These are phyloP conservation scores for Coleophora flavipennella DNA, from an alignment of 2,888 invertebrate genomes.

Conservation along the genomic window DNA sequence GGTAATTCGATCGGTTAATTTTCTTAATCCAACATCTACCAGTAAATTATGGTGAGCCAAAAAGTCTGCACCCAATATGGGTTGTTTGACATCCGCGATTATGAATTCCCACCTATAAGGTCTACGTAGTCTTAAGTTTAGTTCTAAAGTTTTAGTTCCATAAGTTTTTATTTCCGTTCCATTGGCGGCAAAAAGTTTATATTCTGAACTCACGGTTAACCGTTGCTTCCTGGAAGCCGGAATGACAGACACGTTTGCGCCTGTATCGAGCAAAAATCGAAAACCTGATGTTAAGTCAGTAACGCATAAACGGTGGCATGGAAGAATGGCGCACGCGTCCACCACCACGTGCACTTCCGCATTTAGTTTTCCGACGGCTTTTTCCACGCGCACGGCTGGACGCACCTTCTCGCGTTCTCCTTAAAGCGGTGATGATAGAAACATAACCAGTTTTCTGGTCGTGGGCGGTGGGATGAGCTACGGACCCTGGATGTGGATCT, in stretches of 20 bases:
- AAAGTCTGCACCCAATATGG: too few relatives aligned
- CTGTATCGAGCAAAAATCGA: too few relatives aligned
- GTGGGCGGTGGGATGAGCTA: neutral
- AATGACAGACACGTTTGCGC: neutral
- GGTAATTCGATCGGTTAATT: neutral
- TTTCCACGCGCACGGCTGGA: conserved; percentile 10
- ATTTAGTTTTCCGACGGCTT: conserved; percentile 9
- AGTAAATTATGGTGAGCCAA: conserved; percentile 1
- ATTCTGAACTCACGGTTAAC: conserved; percentile 10
- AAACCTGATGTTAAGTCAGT: conserved; percentile 4
- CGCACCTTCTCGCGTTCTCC: neutral
- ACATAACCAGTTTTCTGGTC: neutral
- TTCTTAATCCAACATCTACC: too few relatives aligned
- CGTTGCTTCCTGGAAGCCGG: conserved; percentile 6
- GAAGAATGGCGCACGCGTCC: conserved; percentile 8
- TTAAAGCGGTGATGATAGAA: neutral
- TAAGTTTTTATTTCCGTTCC: conserved; percentile 8
- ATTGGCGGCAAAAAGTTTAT: conserved; percentile 19
- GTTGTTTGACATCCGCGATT: too few relatives aligned
- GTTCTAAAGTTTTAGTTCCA: conserved; percentile 5
- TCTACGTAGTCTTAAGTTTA: conserved; percentile 11
- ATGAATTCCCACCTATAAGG: conserved; percentile 13
- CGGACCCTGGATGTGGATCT: neutral
- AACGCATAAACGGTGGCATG: conserved; percentile 11
- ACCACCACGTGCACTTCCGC: conserved; percentile 7